A percentile compares a stretch with the other conserved stretches of the same genome.
phyloP scores from a whole-genome alignment of 2,888 invertebrate genomes.

The Coleophora deauratella region DNA sequence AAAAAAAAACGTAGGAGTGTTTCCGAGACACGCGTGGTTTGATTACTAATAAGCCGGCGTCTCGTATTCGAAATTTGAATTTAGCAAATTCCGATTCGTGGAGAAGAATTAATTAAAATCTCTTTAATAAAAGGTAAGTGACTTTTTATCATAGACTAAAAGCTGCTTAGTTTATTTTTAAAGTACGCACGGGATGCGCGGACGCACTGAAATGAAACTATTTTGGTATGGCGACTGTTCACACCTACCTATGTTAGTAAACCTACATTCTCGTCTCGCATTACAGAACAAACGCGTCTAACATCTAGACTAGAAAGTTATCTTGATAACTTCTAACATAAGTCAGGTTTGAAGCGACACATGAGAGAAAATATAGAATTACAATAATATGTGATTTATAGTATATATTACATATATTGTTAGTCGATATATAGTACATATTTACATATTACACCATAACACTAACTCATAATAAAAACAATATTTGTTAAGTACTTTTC shows the following conservation, averaged over 20 bases:
- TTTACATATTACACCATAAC: no score
- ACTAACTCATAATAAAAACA: no score
- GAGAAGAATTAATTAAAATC: no score
- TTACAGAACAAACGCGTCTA: slow-evolving; percentile 37
- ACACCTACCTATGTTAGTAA: slow-evolving; percentile 35
- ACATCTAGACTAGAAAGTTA: slow-evolving; percentile 21
- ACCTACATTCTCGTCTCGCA: slow-evolving; percentile 58
- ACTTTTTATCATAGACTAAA: no score
- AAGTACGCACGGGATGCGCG: slow-evolving; percentile 50
- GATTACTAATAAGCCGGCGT: slow-evolving; percentile 43
- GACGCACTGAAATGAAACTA: slow-evolving; percentile 34
- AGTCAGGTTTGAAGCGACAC: no score
- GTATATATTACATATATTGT: no score
- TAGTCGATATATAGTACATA: no score
- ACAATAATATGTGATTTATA: no score
- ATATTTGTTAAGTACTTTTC: no score
- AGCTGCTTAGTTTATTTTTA: slow-evolving; percentile 51
- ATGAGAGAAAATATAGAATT: no score
- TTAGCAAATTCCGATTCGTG: slow-evolving; percentile 40
- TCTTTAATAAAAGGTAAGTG: no score
- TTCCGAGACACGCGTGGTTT: slow-evolving; percentile 38
- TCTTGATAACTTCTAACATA: slow-evolving; percentile 2
- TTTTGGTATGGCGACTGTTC: slow-evolving; percentile 56
- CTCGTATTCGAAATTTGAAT: slow-evolving; percentile 40
- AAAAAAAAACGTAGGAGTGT: slow-evolving; percentile 36